Evolutionary conservation across 2,888 invertebrate species (phyloP), one percentile per base, ranked within the genome.

Genomic region (Thelaira solivaga): DNA sequence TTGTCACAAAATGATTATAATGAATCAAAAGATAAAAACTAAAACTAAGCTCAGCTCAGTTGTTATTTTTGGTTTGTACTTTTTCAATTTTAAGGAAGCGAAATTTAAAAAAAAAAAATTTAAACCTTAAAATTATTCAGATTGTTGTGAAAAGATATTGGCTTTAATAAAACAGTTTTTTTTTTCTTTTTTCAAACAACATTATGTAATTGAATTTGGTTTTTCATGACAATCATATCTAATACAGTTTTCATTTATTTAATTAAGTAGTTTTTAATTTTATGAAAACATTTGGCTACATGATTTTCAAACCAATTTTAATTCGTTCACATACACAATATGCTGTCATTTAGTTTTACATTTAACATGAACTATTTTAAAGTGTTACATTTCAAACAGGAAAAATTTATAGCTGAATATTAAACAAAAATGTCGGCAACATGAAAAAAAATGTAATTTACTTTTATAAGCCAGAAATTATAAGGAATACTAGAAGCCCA

Each of bases 261-360:
- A 55, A 68, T 57, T 57, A 57, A 47, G 16, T 29, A 16, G 13
- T 45, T n/a, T n/a, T 11, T 34, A 34, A 24, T 45, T 34, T 55
- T 67, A 45, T 55, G 31, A 0, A 31, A 7, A 2, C 20, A 20
- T 55, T 67, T 26, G 26, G 13, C 7, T 29, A 36, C 55, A 57
- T 68, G 36, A 47, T n/a, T 36, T 57, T 57, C 29, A 18, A 20
- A n/a, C 13, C 34, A 34, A 24, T 26, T 31, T 2, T 11, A 45
- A 18, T 36, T 55, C 10, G n/a, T 34, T 43, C 16, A 4, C n/a
- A 8, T 18, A 29, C 16, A 26, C 26, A 55, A 67, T 13, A 68
- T 84, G 76, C 82, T 83, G 85, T 86, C 86, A 86, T 85, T 86
- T 85, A 8, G 82, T 82, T 82, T 82, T 83, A 83, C 83, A 85